Base-by-base conservation (phyloP, 2,888 invertebrate genomes). In the Molorchus minor region DNA sequence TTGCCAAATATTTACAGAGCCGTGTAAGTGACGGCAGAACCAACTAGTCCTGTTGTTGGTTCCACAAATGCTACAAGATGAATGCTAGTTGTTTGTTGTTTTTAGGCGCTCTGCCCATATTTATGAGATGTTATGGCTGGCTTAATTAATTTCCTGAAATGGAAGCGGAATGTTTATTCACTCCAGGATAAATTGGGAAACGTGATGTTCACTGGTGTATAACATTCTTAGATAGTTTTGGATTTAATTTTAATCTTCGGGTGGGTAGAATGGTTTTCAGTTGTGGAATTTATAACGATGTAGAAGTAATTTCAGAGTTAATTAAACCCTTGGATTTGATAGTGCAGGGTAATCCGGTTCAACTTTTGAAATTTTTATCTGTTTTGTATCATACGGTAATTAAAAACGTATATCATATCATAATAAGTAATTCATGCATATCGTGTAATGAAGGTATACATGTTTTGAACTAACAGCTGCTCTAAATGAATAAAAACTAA, bases 141-240 rank as follows among this genome's bases (percentile, higher is more conserved):
- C 44, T 64, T 67, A 67, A 67, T 67, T 64, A 67, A 67, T 67
- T 63, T 63, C 61, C 58, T 59, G 61, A 55, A 67, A 64, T 67
- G 67, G 64, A 59, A 58, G 59, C 57, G 62, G 62, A 63, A 67
- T 67, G 64, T 67, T 67, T 64, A 64, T 67, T 67, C 55, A 61
- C 61, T 64, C 58, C 53, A 36, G 44, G 64, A 67, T 67, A 62
- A 62, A 62, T 62, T 62, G 43, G 21, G 51, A 53, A 62, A 52
- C 52, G 41, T 47, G 56, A 19, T 40, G 12, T 19, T 17, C 19
- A 12, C 20, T 16, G 40, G 5, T 40, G 36, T 36, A 47, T n/a
- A n/a, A n/a, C n/a, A n/a, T n/a, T n/a, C n/a, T n/a, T n/a, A n/a
- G n/a, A n/a, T n/a, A n/a, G 35, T 25, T 47, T 19, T 19, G 17